phyloP scores from a whole-genome alignment of 2,888 invertebrate species.

The Thymelicus lineola region DNA sequence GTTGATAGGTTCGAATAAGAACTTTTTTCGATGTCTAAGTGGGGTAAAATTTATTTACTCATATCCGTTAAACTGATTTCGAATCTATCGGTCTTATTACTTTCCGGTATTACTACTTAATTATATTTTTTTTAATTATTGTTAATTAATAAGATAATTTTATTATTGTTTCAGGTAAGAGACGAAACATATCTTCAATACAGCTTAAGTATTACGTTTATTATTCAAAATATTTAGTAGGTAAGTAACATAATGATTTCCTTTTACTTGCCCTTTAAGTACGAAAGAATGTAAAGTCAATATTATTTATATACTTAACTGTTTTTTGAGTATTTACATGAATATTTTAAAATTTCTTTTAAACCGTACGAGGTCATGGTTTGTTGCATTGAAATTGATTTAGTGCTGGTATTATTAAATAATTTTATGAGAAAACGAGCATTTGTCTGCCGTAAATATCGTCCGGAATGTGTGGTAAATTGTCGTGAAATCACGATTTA shows the following conservation, averaged over 20 bases:
- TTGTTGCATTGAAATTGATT: not conserved
- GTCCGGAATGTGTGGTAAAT: conserved; percentile 31
- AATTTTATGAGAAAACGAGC: conserved; percentile 9
- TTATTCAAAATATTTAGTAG: not conserved
- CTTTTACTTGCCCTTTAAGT: too few relatives aligned
- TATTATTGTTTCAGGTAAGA: conserved; percentile 26
- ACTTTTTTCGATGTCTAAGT: too few relatives aligned
- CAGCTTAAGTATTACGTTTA: not conserved
- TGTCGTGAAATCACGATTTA: conserved; percentile 37
- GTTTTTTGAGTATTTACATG: not conserved
- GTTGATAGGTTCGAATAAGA: too few relatives aligned
- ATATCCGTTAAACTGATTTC: too few relatives aligned
- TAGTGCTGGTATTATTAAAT: not conserved
- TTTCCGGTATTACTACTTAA: too few relatives aligned
- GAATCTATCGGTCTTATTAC: too few relatives aligned
- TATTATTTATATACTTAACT: too few relatives aligned
- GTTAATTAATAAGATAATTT: not conserved
- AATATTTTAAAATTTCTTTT: not conserved
- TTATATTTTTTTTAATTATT: too few relatives aligned
- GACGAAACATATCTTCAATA: not conserved
- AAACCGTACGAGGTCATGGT: not conserved
- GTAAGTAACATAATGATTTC: not conserved
- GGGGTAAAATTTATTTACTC: too few relatives aligned
- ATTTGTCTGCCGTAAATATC: conserved; percentile 18
- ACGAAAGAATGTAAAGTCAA: too few relatives aligned